Percentiles rank a stretch among this genome's conserved stretches.
Conservation (phyloP, 2,888 invertebrate species). For the Oligia strigilis region DNA sequence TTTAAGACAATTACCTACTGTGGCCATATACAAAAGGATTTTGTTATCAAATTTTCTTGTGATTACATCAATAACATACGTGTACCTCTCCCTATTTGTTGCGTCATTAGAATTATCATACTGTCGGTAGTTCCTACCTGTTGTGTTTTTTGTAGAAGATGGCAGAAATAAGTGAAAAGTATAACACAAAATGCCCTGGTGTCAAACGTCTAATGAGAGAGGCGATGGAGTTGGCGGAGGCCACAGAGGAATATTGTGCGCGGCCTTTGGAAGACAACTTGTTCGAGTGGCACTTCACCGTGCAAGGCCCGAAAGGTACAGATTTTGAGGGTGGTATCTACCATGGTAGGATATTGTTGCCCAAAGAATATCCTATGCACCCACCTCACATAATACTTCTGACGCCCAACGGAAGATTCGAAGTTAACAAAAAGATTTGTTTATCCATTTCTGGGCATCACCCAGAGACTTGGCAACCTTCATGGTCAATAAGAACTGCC, state of each 20-base stretch:
- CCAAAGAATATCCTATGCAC: constrained; percentile 99
- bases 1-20: constrained; percentile 45
- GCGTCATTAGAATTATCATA: constrained; percentile 70
- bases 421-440: constrained; percentile 98
- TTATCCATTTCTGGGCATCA: constrained; percentile 98
- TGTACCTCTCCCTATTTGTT: constrained; percentile 70
- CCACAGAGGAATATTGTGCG: constrained; percentile 97
- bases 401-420: constrained; percentile 98
- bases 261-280: constrained; percentile 98
- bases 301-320: constrained; percentile 96
- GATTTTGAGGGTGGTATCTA: constrained; percentile 98
- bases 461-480: constrained; percentile 99
- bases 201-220: constrained; percentile 98
- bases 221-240: constrained; percentile 95
- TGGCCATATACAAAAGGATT: constrained; percentile 62
- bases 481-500: constrained; percentile 98
- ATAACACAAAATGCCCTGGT: constrained; percentile 92
- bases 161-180: constrained; percentile 87
- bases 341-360: constrained; percentile 97
- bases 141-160: constrained; percentile 69
- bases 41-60: constrained; percentile 81
- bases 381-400: constrained; percentile 98
- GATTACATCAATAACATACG: constrained; percentile 78
- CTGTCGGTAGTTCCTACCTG: constrained; percentile 48
- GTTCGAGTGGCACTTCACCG: constrained; percentile 99